These are phyloP conservation scores for Diplogasteroides magnus DNA, from an alignment of 1,140 invertebrate genomes.

Conservation along the genomic window DNA sequence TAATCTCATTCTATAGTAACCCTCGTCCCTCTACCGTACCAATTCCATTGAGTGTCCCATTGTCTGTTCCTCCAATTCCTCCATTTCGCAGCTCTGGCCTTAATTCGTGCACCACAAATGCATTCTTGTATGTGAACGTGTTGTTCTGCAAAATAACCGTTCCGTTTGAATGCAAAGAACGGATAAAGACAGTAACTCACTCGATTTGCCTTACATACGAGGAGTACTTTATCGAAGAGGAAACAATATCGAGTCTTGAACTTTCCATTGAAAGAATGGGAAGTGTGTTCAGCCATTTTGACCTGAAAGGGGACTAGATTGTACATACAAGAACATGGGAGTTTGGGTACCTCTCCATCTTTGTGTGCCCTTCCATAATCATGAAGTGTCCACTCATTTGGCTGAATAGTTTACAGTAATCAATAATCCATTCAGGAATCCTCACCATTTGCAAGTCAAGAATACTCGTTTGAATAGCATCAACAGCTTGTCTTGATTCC, in stretches of 20 bases:
- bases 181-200: background rate
- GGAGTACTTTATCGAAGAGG: slow-evolving; percentile 36
- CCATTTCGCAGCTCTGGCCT: background rate
- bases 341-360: slow-evolving; percentile 69
- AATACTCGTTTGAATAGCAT: slow-evolving; percentile 71
- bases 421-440: slow-evolving; percentile 54
- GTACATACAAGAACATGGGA: background rate
- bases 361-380: slow-evolving; percentile 82
- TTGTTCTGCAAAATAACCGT: slow-evolving; percentile 16
- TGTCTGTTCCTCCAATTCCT: background rate
- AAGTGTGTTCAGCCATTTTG: slow-evolving; percentile 63
- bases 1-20: no score
- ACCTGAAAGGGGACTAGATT: slow-evolving; percentile 56
- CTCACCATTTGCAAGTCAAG: slow-evolving; percentile 27
- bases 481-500: slow-evolving; percentile 81
- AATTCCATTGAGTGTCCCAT: slow-evolving; percentile 8
- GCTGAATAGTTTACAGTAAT: slow-evolving; percentile 65
- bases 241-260: slow-evolving; percentile 35
- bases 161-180: background rate
- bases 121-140: slow-evolving; percentile 29
- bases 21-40: no score
- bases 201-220: slow-evolving; percentile 31
- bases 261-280: slow-evolving; percentile 10
- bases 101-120: slow-evolving; percentile 25
- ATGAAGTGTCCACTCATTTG: slow-evolving; percentile 71